Percentiles rank a stretch among this genome's conserved stretches.
Evolutionary conservation across 2,888 invertebrate species (phyloP).

Genomic region (Kuschelorhynchus macadamiae): DNA sequence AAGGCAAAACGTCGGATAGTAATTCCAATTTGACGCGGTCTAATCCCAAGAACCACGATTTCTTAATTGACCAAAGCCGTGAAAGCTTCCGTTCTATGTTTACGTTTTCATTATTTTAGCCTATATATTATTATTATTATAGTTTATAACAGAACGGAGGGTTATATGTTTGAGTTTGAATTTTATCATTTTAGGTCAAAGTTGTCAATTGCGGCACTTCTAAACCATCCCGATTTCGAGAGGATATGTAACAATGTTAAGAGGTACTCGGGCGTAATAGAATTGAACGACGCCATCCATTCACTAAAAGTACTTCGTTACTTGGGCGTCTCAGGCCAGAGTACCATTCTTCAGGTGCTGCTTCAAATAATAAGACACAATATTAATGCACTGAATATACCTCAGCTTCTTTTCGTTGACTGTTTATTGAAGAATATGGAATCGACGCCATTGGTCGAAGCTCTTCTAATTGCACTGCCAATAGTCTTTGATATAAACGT

Average conservation of each 20-base stretch:
- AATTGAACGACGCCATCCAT: slow-evolving; percentile 72
- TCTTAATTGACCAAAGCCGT: too few relatives aligned
- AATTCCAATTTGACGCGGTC: too few relatives aligned
- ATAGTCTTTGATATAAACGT: slow-evolving; percentile 78
- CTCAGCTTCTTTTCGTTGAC: slow-evolving; percentile 76
- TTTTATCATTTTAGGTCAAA: slow-evolving; percentile 65
- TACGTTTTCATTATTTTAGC: too few relatives aligned
- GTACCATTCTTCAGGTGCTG: slow-evolving; percentile 74
- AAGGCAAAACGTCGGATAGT: too few relatives aligned
- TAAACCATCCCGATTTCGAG: slow-evolving; percentile 73
- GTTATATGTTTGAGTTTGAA: too few relatives aligned
- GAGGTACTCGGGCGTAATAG: slow-evolving; percentile 71
- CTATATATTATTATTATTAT: too few relatives aligned
- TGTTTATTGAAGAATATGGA: slow-evolving; percentile 71
- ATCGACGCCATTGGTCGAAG: slow-evolving; percentile 74
- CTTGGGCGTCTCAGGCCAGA: slow-evolving; percentile 73
- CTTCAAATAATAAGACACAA: slow-evolving; percentile 75
- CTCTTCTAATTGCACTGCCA: slow-evolving; percentile 76
- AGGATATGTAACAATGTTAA: slow-evolving; percentile 74
- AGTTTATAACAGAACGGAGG: too few relatives aligned
- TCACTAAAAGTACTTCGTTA: slow-evolving; percentile 74
- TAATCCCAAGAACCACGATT: too few relatives aligned
- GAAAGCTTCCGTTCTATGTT: too few relatives aligned
- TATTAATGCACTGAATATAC: slow-evolving; percentile 74
- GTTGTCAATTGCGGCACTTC: slow-evolving; percentile 67